These are phyloP conservation scores for Chrysolina americana DNA, from an alignment of 2,888 invertebrate species.

Conservation along the genomic window DNA sequence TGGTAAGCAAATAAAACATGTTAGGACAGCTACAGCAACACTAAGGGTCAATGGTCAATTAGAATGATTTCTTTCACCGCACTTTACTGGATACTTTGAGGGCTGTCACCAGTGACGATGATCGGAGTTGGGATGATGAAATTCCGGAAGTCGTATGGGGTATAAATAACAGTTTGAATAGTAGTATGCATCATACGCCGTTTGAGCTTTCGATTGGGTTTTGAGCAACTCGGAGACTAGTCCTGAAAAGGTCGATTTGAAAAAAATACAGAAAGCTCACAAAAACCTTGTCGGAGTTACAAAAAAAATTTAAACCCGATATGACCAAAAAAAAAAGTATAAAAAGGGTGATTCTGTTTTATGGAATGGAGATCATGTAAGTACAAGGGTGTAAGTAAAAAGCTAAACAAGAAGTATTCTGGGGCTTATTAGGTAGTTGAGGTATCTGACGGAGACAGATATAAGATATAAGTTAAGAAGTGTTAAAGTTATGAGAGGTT, in stretches of 20 bases:
- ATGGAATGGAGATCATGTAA: too few species aligned
- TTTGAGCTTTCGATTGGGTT: slow-evolving; percentile 49
- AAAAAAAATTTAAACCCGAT: background rate
- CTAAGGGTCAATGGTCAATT: slow-evolving; percentile 48
- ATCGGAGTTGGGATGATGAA: slow-evolving; percentile 55
- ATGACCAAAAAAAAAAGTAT: background rate
- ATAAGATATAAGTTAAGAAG: too few species aligned
- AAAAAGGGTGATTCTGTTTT: background rate
- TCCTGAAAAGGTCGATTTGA: background rate
- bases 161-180: slow-evolving; percentile 52
- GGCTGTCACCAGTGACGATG: slow-evolving; percentile 45
- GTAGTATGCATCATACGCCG: slow-evolving; percentile 33
- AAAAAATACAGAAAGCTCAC: background rate
- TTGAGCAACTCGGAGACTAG: background rate
- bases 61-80: slow-evolving; percentile 55
- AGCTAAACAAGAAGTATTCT: too few species aligned
- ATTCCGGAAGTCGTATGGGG: slow-evolving; percentile 56
- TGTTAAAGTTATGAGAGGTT: too few species aligned
- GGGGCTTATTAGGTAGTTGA: too few species aligned
- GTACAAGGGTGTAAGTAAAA: too few species aligned
- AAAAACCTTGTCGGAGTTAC: background rate
- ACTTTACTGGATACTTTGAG: slow-evolving; percentile 51
- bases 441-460: too few species aligned
- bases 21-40: slow-evolving; percentile 37
- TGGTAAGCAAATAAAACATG: slow-evolving; percentile 41